phyloP scores from a whole-genome alignment of 2,113 vertebrate genomes.

The Vulpes ferrilata region DNA sequence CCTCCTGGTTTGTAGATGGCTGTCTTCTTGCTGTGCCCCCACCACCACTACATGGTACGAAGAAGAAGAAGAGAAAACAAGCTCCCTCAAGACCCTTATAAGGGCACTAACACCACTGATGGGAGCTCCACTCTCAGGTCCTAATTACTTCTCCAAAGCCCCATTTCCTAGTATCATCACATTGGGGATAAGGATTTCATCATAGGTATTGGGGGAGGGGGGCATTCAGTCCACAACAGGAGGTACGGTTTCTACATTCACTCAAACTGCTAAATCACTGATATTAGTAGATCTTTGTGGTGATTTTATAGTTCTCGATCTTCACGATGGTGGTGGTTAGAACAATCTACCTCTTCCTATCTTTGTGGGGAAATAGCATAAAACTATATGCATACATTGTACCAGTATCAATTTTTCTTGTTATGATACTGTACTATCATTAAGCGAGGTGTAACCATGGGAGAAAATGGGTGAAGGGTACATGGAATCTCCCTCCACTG shows the following conservation, averaged over 20 bases:
- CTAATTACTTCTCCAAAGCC: neutral
- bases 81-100: neutral
- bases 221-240: neutral
- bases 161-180: neutral
- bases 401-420: neutral
- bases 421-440: neutral
- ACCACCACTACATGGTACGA: neutral
- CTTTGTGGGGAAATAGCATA: neutral
- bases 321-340: neutral
- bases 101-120: neutral
- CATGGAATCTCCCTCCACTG: neutral
- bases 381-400: neutral
- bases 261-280: neutral
- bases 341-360: neutral
- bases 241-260: neutral
- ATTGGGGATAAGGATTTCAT: neutral
- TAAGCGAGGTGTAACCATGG: neutral
- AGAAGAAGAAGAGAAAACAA: neutral
- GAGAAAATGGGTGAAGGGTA: neutral
- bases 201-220: neutral
- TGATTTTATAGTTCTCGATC: neutral
- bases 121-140: neutral
- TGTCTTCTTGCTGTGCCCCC: neutral
- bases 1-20: neutral
- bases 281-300: neutral